A percentile compares a stretch with the other conserved stretches of the same genome.
Evolutionary conservation across 2,797 vertebrate genomes (phyloP).

Genomic region (Carduelis carduelis): DNA sequence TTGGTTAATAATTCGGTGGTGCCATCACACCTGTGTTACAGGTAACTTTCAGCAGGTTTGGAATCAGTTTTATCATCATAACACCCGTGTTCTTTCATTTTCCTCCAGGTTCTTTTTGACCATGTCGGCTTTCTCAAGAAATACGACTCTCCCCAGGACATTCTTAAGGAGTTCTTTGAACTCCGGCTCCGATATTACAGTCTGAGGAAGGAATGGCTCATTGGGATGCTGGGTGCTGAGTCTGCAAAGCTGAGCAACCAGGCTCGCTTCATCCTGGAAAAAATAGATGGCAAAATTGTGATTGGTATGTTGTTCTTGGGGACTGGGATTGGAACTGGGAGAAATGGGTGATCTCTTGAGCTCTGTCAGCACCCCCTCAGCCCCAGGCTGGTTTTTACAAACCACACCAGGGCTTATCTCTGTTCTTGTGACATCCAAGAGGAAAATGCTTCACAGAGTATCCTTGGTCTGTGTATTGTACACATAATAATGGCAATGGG

Average conservation of each 20-base stretch:
- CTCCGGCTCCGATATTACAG: constrained; percentile 90
- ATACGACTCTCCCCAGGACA: constrained; percentile 86
- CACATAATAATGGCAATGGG: not conserved
- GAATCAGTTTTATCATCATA: not conserved
- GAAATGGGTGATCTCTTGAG: not conserved
- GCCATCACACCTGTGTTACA: not conserved
- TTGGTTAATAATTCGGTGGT: not conserved
- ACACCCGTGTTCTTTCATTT: not conserved
- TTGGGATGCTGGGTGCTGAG: constrained; percentile 91
- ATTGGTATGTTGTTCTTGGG: constrained; percentile 80
- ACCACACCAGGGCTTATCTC: constrained; percentile 26
- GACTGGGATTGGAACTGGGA: not conserved
- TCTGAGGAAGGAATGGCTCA: constrained; percentile 94
- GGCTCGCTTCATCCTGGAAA: constrained; percentile 98
- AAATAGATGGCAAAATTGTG: constrained; percentile 91
- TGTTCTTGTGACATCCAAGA: not conserved
- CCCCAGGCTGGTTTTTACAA: not conserved
- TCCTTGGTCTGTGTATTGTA: not conserved
- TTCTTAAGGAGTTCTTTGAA: constrained; percentile 92
- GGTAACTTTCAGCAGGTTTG: not conserved
- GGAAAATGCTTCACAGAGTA: not conserved
- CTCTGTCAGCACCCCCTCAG: constrained; percentile 34
- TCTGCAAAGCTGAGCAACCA: constrained; percentile 90
- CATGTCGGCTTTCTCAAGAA: constrained; percentile 93
- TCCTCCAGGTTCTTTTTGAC: constrained; percentile 91